Conservation (phyloP, 2,797 vertebrate species). For the Amblyopsis hoosieri region DNA sequence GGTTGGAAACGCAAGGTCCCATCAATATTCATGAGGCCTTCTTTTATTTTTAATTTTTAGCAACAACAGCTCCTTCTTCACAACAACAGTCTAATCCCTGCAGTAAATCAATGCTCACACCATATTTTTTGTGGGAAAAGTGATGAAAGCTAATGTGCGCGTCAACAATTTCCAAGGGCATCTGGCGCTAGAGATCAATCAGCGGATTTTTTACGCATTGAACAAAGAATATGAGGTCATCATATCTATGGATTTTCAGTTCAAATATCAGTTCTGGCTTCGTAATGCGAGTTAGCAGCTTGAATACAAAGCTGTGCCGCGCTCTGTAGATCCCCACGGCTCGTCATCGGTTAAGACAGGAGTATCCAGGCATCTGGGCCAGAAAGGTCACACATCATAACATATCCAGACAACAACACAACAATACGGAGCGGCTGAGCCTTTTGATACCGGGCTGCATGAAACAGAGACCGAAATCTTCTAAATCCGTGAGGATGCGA, state of each 20-base stretch:
- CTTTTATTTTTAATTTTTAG: conserved; percentile 65
- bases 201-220: conserved; percentile 44
- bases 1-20: conserved; percentile 29
- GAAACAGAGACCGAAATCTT: conserved; percentile 25
- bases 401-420: conserved; percentile 8
- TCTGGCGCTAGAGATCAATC: conserved; percentile 55
- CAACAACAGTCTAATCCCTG: conserved; percentile 46
- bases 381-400: conserved; percentile 71
- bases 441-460: conserved; percentile 6
- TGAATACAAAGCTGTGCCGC: conserved; percentile 62
- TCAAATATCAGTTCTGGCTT: conserved; percentile 59
- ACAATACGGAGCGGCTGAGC: background rate
- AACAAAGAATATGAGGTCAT: conserved; percentile 66
- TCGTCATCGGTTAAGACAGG: conserved; percentile 44
- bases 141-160: conserved; percentile 59
- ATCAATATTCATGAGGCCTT: conserved; percentile 67
- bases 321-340: conserved; percentile 32
- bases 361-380: conserved; percentile 45
- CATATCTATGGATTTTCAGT: conserved; percentile 62
- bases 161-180: conserved; percentile 68
- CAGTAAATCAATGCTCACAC: conserved; percentile 63
- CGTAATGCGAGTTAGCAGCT: conserved; percentile 35
- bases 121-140: conserved; percentile 54
- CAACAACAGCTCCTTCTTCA: conserved; percentile 33
- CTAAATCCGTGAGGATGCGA: conserved; percentile 40